These are phyloP conservation scores for Lepas anatifera DNA, from an alignment of 2,888 invertebrate species.

Conservation along the genomic window DNA sequence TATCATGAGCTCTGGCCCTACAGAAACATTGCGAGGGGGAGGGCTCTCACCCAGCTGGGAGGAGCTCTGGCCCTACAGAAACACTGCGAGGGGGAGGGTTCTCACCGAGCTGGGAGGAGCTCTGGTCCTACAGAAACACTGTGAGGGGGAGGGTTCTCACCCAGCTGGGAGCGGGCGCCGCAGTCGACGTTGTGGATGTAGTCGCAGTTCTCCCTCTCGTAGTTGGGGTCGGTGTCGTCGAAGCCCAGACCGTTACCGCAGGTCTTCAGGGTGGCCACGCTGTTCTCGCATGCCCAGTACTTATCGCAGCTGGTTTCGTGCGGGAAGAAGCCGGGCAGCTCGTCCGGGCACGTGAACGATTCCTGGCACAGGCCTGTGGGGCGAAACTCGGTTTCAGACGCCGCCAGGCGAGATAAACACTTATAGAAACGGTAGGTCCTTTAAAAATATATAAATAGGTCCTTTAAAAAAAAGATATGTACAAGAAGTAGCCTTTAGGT, in stretches of 20 bases:
- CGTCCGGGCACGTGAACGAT: slow-evolving; percentile 31
- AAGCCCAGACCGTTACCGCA: slow-evolving; percentile 90
- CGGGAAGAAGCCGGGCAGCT: slow-evolving; percentile 25
- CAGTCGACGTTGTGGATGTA: slow-evolving; percentile 91
- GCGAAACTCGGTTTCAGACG: no score
- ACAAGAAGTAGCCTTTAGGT: no score
- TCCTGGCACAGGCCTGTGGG: slow-evolving; percentile 59
- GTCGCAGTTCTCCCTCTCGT: slow-evolving; percentile 86
- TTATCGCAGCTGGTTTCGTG: slow-evolving; percentile 55
- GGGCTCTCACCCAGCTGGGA: slow-evolving; percentile 60
- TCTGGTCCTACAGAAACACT: no score
- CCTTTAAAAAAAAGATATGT: no score
- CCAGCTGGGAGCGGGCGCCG: slow-evolving; percentile 72
- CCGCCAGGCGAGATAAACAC: no score
- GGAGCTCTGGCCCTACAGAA: no score
- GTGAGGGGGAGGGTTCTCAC: no score
- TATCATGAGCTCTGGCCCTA: no score
- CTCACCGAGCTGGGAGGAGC: slow-evolving; percentile 63
- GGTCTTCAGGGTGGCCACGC: slow-evolving; percentile 73
- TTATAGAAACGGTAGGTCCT: no score
- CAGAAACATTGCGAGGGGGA: no score
- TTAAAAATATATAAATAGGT: no score
- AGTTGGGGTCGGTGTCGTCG: slow-evolving; percentile 76
- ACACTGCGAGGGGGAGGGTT: no score
- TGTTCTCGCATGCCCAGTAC: slow-evolving; percentile 91